Evolutionary conservation across 2,113 vertebrate genomes (phyloP).

Genomic region (Melanostigma gelatinosum): DNA sequence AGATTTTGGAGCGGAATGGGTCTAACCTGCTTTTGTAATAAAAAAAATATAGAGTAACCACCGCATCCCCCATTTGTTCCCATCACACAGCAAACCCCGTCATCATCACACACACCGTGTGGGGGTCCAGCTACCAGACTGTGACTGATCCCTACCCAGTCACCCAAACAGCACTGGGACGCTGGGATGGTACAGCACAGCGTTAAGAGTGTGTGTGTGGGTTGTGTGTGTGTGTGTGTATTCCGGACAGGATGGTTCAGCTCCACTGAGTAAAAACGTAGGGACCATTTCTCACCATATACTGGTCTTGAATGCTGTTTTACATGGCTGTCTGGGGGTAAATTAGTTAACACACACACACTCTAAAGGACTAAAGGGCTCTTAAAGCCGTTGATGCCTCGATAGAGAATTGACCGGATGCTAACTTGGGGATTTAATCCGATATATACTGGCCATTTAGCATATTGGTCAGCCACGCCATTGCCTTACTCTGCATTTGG

Average conservation of each 20-base stretch:
- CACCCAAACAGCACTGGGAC: conserved; percentile 58
- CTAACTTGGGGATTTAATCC: conserved; percentile 43
- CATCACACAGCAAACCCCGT: conserved; percentile 27
- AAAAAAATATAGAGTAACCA: conserved; percentile 15
- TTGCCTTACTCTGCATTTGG: neutral
- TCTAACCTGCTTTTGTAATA: conserved; percentile 26
- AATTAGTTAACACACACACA: conserved; percentile 23
- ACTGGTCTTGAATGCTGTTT: conserved; percentile 45
- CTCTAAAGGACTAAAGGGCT: neutral
- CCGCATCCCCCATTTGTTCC: conserved; percentile 40
- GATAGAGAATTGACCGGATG: conserved; percentile 39
- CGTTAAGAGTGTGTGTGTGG: conserved; percentile 13
- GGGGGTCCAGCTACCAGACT: conserved; percentile 63
- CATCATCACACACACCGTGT: conserved; percentile 44
- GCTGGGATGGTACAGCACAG: conserved; percentile 30
- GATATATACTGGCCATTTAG: conserved; percentile 26
- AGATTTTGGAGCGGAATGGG: conserved; percentile 33
- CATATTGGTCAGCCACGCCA: conserved; percentile 43
- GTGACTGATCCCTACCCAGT: conserved; percentile 73
- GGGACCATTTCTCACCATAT: conserved; percentile 55
- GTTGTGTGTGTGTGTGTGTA: conserved; percentile 31
- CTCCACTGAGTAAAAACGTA: conserved; percentile 49
- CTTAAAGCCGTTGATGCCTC: conserved; percentile 35
- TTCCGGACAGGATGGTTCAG: conserved; percentile 55
- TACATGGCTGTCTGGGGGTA: conserved; percentile 46